phyloP scores from a whole-genome alignment of 2,797 vertebrate genomes.

The Microcaecilia unicolor region DNA sequence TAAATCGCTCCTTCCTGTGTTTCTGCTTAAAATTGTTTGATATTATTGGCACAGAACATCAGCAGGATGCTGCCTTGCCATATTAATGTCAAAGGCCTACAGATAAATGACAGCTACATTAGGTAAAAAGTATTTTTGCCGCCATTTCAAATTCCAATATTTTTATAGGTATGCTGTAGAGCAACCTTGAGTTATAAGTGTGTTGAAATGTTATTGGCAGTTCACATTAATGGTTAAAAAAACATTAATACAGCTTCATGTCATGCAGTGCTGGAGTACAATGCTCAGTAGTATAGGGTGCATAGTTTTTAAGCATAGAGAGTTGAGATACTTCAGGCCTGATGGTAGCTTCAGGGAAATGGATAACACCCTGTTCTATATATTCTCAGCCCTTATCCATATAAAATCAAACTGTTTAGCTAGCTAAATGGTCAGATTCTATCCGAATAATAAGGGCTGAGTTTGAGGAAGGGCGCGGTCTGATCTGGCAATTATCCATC shows the following conservation, averaged over 20 bases:
- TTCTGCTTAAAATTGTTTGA: constrained; percentile 37
- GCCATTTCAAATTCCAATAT: constrained; percentile 36
- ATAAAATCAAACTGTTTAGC: too few relatives aligned
- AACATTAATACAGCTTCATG: neutral
- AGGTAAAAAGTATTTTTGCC: constrained; percentile 28
- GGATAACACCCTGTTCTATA: too few relatives aligned
- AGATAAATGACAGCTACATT: constrained; percentile 50
- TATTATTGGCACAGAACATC: constrained; percentile 23
- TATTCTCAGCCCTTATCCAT: too few relatives aligned
- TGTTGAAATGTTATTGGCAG: neutral
- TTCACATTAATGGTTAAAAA: neutral
- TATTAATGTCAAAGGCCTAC: constrained; percentile 49
- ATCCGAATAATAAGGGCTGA: too few relatives aligned
- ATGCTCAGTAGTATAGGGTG: neutral
- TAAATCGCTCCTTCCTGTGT: constrained; percentile 32
- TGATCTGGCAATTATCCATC: too few relatives aligned
- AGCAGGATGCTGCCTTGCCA: constrained; percentile 28
- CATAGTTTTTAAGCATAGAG: neutral
- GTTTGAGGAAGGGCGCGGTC: too few relatives aligned
- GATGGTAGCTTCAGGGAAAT: too few relatives aligned
- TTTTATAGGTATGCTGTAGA: constrained; percentile 47
- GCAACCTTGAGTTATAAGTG: constrained; percentile 28
- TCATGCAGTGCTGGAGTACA: neutral
- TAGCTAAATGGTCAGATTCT: too few relatives aligned
- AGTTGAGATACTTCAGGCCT: too few relatives aligned